Evolutionary conservation across 2,888 invertebrate species (phyloP).

Genomic region (Brachylomia viminalis): DNA sequence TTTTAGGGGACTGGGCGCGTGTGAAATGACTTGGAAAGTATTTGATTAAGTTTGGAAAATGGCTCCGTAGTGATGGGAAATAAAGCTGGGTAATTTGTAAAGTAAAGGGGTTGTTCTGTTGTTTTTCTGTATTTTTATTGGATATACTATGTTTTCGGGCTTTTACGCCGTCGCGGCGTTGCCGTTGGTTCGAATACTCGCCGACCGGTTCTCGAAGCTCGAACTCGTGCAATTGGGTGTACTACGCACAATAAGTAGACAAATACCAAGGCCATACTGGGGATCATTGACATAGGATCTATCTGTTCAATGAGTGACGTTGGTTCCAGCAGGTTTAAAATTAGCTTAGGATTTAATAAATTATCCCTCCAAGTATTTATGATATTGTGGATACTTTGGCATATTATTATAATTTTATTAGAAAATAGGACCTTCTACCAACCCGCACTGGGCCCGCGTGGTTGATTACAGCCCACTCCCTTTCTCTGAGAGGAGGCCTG

Average conservation of each 20-base stretch:
- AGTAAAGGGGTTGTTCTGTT: background rate
- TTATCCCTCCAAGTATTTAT: background rate
- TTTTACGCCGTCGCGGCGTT: too few relatives aligned
- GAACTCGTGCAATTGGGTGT: background rate
- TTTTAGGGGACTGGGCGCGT: constrained; percentile 44
- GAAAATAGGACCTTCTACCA: background rate
- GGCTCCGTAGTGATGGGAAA: constrained; percentile 38
- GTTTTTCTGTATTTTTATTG: background rate
- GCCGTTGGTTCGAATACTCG: background rate
- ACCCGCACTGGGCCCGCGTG: too few relatives aligned
- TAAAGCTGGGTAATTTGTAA: constrained; percentile 52
- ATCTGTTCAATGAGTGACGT: background rate
- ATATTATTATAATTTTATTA: background rate
- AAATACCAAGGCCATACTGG: background rate
- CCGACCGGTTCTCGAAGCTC: background rate
- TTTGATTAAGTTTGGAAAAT: constrained; percentile 60
- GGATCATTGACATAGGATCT: background rate
- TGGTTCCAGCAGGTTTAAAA: too few relatives aligned
- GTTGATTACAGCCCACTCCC: too few relatives aligned
- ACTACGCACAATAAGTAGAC: background rate
- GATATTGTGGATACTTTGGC: background rate
- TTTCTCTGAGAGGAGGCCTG: too few relatives aligned
- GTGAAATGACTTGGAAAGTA: constrained; percentile 64
- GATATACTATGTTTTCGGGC: background rate
- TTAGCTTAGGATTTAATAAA: background rate